Base-by-base conservation (phyloP, 35 echinoderm and acorn worm genomes). In the Strongylocentrotus purpuratus region DNA sequence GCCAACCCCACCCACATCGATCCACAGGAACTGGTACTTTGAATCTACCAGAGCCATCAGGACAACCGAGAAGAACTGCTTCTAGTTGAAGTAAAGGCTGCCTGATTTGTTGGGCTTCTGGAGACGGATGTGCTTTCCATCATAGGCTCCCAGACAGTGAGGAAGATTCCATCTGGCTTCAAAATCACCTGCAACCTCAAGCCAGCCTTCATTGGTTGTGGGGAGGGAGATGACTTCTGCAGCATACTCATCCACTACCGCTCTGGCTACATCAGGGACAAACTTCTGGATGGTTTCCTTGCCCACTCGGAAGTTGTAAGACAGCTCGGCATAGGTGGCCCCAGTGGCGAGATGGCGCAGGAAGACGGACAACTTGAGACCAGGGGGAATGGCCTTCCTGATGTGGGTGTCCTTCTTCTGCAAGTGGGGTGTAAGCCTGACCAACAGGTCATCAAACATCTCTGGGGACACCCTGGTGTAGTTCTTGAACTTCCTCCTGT, bases 81-180 rank as follows among this genome's bases (percentile, higher is more conserved):
- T 41, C 1, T 41, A 41, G 35, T 41, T 41, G 35, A 41, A 41
- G 35, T 41, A 1, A 41, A 41, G 35, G 35, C 35, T 41, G 35
- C 35, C 35, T 41, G 35, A 41, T 41, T 41, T 41, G 35, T 41
- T 41, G 35, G 35, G 35, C 35, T 41, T 41, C 35, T 41, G 35
- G 35, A 41, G 3, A 41, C 3, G 35, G 35, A 41, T 41, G 35
- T 41, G 96, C 61, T 98, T 96, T 9, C 97, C 97, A 97, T 98
- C 96, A 22, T 96, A 94, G 48, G 97, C 96, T 33, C 97, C 96
- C 13, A 95, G 61, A 85, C 97, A 98, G 58, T 96, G 94, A 11
- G 96, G 96, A 71, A 96, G 96, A 18, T 98, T 94, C 95, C 95
- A 97, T 96, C 61, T 90, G 7, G 48, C 45, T 31, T 94, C 70